phyloP scores from a whole-genome alignment of 2,113 vertebrate species.

The Scophthalmus maximus region DNA sequence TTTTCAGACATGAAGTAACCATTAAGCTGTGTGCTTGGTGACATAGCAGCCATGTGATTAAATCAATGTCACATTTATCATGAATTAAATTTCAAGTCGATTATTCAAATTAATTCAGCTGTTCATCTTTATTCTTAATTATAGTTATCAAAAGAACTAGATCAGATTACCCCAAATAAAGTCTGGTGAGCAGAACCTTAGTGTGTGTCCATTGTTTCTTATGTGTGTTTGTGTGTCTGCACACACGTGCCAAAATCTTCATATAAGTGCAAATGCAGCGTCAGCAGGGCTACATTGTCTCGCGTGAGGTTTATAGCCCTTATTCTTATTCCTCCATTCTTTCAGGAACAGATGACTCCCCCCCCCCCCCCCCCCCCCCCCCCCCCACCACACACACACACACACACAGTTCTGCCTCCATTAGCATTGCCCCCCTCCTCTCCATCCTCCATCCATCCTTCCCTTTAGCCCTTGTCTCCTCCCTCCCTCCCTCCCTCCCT shows the following conservation, averaged over 20 bases:
- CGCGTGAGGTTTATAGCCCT: slow-evolving; percentile 40
- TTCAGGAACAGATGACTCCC: slow-evolving; percentile 54
- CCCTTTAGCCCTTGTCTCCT: slow-evolving; percentile 27
- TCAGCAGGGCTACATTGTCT: slow-evolving; percentile 43
- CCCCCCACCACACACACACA: slow-evolving; percentile 22
- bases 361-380: slow-evolving; percentile 32
- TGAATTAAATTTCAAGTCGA: slow-evolving; percentile 4
- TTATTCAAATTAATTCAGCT: slow-evolving; percentile 1
- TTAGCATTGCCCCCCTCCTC: slow-evolving; percentile 52
- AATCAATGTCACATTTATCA: slow-evolving; percentile 1
- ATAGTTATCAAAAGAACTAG: neutral
- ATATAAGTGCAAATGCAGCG: slow-evolving; percentile 37
- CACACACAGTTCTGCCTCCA: slow-evolving; percentile 28
- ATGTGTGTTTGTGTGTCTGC: neutral
- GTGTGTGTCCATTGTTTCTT: neutral
- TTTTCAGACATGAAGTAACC: no score
- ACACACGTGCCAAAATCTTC: neutral
- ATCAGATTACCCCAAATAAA: neutral
- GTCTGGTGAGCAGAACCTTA: no score
- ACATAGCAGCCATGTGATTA: neutral
- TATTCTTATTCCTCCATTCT: slow-evolving; percentile 40
- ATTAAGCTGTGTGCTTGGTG: no score
- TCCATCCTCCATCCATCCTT: slow-evolving; percentile 37
- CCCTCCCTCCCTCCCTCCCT: slow-evolving; percentile 31
- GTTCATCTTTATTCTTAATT: neutral